Evolutionary conservation across 2,797 vertebrate species (phyloP).

Genomic region (Limosa lapponica): DNA sequence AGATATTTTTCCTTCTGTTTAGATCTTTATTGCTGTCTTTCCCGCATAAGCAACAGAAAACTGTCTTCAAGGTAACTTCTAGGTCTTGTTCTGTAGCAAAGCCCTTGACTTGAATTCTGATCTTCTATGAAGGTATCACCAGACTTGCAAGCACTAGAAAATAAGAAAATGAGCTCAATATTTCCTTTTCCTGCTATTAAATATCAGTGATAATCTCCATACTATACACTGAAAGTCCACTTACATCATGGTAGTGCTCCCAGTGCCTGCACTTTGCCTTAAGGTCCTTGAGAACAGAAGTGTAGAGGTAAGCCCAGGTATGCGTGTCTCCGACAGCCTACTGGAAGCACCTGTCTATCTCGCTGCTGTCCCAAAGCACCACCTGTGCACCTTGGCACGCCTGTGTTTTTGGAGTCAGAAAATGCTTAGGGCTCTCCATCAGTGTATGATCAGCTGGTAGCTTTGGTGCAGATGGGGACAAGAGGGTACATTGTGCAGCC

Average conservation of each 20-base stretch:
- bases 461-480: constrained; percentile 32
- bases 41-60: background rate
- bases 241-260: background rate
- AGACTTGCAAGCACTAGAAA: background rate
- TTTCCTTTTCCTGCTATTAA: background rate
- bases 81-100: background rate
- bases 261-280: background rate
- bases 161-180: background rate
- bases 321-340: background rate
- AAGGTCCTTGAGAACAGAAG: background rate
- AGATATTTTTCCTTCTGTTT: background rate
- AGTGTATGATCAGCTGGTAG: background rate
- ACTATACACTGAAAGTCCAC: background rate
- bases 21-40: background rate
- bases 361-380: background rate
- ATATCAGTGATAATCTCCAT: background rate
- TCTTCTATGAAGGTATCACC: background rate
- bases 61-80: background rate
- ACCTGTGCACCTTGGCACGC: background rate
- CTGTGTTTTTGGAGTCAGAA: background rate
- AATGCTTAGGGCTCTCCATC: background rate
- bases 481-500: constrained; percentile 25
- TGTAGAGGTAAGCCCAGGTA: background rate
- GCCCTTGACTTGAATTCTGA: background rate
- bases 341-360: background rate